phyloP scores from a whole-genome alignment of 2,797 vertebrate genomes.

The Dallia pectoralis region DNA sequence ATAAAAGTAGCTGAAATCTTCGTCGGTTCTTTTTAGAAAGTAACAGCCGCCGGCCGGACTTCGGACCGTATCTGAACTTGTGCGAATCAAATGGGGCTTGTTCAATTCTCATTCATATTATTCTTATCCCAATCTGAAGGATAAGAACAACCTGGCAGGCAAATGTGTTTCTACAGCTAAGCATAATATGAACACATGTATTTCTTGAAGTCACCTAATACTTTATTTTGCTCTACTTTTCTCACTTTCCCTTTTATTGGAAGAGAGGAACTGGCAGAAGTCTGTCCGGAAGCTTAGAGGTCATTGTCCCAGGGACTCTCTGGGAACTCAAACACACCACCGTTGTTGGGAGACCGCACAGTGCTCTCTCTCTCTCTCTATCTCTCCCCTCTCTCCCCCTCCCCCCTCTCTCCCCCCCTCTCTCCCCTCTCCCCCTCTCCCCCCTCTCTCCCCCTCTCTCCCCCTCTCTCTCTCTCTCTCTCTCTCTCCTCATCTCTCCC shows the following conservation, averaged over 20 bases:
- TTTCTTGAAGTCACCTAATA: constrained; percentile 10
- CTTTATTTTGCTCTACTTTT: constrained; percentile 17
- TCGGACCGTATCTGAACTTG: constrained; percentile 62
- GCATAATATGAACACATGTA: constrained; percentile 17
- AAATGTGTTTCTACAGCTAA: constrained; percentile 15
- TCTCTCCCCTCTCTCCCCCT: too few species aligned
- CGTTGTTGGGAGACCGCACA: constrained; percentile 60
- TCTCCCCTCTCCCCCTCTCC: too few species aligned
- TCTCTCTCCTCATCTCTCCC: too few species aligned
- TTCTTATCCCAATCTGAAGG: constrained; percentile 67
- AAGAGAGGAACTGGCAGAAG: constrained; percentile 46
- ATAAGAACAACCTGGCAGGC: too few species aligned
- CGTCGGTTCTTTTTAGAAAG: constrained; percentile 50
- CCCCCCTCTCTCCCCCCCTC: too few species aligned
- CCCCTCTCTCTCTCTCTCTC: too few species aligned
- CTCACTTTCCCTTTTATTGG: constrained; percentile 33
- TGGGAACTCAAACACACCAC: constrained; percentile 68
- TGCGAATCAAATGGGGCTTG: constrained; percentile 64
- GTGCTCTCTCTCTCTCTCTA: background rate
- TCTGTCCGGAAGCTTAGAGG: constrained; percentile 53
- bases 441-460: too few species aligned
- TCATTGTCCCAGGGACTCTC: constrained; percentile 60
- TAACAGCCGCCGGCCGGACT: constrained; percentile 52
- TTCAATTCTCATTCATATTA: constrained; percentile 55
- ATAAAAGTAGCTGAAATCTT: constrained; percentile 68